Base-by-base conservation (phyloP, 2,888 invertebrate species). In the Rhagium mordax region DNA sequence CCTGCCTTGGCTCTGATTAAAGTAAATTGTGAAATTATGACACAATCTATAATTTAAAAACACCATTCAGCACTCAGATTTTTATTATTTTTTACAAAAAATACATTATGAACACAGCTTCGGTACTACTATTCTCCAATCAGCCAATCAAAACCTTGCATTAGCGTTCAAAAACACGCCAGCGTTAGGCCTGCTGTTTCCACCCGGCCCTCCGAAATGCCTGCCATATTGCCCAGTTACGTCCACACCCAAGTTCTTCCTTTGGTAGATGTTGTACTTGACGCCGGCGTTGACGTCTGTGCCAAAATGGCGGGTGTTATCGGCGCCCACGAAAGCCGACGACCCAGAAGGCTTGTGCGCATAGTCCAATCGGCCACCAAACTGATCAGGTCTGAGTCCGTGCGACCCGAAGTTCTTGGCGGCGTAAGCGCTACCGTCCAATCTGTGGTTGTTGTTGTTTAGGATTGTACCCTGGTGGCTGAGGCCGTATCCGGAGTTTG, bases 341-440 rank as follows among this genome's bases (percentile, higher is more conserved):
- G 82, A 81, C n/a, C 80, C 79, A 21, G 79, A 80, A 8, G 83
- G 83, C 24, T 74, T 71, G 73, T 84, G 81, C 13, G 70, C 41
- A 68, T 83, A 84, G 55, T 80, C 81, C 60, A 84, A 57, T 27
- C 77, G 76, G 16, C 82, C 83, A 57, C 82, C 82, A 68, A 76
- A 60, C 10, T 78, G 78, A 13, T 79, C 79, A n/a, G 83, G 83
- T 29, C 79, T 78, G 47, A 76, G 60, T 24, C 81, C 81, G 16
- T 72, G 78, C 7, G 77, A 74, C n/a, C 57, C 47, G 49, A 81
- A 83, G 70, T 80, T 78, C 72, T 83, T 84, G 7, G 77, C 72
- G 2, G 75, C 81, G 49, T 76, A 80, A 16, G 77, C 81, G 8
- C 77, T 76, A n/a, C 82, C 84, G 59, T 77, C 79, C 3, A 84